Percentiles rank a stretch among this genome's conserved stretches.
phyloP scores from a whole-genome alignment of 2,888 invertebrate species.

The Anthoptus insignis region DNA sequence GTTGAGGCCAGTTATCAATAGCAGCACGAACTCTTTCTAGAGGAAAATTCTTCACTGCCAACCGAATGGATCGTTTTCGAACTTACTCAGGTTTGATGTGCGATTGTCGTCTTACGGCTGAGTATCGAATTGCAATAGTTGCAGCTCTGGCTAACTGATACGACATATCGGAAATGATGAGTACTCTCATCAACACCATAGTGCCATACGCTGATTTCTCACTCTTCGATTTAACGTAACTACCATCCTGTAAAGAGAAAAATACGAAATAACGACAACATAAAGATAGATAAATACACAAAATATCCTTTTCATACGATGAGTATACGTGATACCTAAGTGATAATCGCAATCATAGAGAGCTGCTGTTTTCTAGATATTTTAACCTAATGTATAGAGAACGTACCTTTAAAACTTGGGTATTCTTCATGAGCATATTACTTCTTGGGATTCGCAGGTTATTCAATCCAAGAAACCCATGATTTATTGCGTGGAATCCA shows the following conservation, averaged over 20 bases:
- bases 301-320: too few species aligned
- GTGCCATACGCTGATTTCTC: constrained; percentile 95
- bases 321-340: too few species aligned
- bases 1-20: too few species aligned
- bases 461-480: constrained; percentile 96
- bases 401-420: constrained; percentile 89
- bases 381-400: too few species aligned
- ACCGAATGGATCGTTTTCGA: too few species aligned
- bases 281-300: not conserved
- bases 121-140: constrained; percentile 96
- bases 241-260: constrained; percentile 87
- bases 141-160: constrained; percentile 92
- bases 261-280: not conserved
- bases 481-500: constrained; percentile 95
- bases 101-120: constrained; percentile 96
- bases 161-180: constrained; percentile 91
- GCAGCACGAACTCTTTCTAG: too few species aligned
- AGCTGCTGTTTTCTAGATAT: too few species aligned
- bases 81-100: constrained; percentile 91
- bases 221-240: constrained; percentile 92
- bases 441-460: constrained; percentile 94
- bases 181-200: constrained; percentile 96
- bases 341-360: too few species aligned
- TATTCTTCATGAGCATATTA: constrained; percentile 97
- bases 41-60: too few species aligned